Evolutionary conservation across 2,888 invertebrate species (phyloP).

Genomic region (Heteromurus nitidus): DNA sequence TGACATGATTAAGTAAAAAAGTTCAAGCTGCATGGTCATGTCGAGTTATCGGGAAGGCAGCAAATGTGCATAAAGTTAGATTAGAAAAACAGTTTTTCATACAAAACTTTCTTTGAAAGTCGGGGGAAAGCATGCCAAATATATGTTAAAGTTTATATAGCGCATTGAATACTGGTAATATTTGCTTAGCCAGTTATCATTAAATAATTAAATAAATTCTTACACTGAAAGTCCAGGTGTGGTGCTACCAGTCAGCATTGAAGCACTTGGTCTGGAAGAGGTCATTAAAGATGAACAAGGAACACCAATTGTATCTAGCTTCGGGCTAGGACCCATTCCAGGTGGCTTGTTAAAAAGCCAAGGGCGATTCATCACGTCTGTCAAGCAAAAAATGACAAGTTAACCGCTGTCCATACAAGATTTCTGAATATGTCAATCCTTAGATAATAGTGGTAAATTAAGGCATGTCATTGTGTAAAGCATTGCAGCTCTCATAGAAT

Average conservation of each 20-base stretch:
- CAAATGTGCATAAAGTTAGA: too few species aligned
- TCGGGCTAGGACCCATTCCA: conserved; percentile 60
- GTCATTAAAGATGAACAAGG: conserved; percentile 45
- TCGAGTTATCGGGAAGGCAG: too few species aligned
- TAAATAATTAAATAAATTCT: conserved; percentile 24
- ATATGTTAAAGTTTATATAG: too few species aligned
- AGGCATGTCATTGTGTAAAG: background rate
- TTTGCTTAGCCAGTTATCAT: too few species aligned
- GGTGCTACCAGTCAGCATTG: conserved; percentile 58
- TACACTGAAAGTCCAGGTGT: conserved; percentile 68
- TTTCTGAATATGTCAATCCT: too few species aligned
- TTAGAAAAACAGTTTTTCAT: too few species aligned
- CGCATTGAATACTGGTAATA: too few species aligned
- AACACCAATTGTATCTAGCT: conserved; percentile 49
- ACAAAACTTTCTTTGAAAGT: too few species aligned
- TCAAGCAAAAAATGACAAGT: background rate
- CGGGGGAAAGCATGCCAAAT: too few species aligned
- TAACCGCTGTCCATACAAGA: background rate
- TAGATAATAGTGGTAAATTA: background rate
- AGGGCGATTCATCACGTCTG: conserved; percentile 70
- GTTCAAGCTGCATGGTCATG: too few species aligned
- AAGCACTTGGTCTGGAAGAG: conserved; percentile 36
- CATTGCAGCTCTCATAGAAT: background rate
- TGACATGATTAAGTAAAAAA: too few species aligned
- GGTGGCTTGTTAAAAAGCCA: conserved; percentile 69